These are phyloP conservation scores for Sarcophaga peregrina DNA, from an alignment of 1,140 invertebrate species.

Conservation along the genomic window DNA sequence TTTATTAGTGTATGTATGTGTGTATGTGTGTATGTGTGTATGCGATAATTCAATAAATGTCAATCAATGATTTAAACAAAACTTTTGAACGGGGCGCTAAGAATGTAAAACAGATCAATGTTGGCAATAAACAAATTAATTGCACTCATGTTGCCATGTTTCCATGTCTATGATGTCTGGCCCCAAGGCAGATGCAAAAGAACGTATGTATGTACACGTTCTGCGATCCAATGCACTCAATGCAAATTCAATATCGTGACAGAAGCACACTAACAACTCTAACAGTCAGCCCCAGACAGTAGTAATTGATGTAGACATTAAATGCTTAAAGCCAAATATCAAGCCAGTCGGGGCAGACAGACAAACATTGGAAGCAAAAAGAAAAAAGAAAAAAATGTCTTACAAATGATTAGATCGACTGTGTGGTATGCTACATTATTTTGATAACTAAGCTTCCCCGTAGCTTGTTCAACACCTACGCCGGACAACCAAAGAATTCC, in stretches of 20 bases:
- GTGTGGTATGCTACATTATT: too few relatives aligned
- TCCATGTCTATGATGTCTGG: neutral
- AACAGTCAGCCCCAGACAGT: neutral
- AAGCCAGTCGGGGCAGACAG: neutral
- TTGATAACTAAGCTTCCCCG: too few relatives aligned
- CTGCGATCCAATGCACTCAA: too few relatives aligned
- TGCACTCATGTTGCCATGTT: neutral
- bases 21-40: neutral
- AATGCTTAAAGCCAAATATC: neutral
- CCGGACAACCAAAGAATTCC: too few relatives aligned
- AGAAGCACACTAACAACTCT: neutral
- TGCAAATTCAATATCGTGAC: neutral
- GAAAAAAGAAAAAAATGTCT: too few relatives aligned
- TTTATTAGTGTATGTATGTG: neutral
- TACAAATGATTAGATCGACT: too few relatives aligned
- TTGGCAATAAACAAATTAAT: neutral
- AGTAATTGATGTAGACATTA: neutral
- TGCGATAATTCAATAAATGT: neutral
- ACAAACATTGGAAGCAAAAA: too few relatives aligned
- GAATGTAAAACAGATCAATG: neutral
- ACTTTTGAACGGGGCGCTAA: slow-evolving; percentile 1
- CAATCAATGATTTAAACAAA: neutral
- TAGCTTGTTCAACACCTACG: too few relatives aligned
- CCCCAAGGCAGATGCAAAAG: neutral
- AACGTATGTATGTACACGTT: too few relatives aligned